Evolutionary conservation across 1,140 invertebrate genomes (phyloP).

Genomic region (Fopius arisanus): DNA sequence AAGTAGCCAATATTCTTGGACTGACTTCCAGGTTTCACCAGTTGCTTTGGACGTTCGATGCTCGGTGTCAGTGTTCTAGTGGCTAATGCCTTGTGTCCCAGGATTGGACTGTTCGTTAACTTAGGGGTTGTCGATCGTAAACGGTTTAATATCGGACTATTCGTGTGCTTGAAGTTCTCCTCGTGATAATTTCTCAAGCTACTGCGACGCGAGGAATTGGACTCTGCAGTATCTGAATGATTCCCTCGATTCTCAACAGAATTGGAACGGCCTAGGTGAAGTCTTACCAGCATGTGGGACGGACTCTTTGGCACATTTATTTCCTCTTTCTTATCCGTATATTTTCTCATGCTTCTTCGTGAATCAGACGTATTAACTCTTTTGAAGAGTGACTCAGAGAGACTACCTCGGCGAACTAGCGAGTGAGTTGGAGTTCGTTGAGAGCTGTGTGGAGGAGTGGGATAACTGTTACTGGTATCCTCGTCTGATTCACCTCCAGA

Average conservation of each 20-base stretch:
- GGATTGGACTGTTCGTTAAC: conserved; percentile 51
- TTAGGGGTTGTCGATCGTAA: conserved; percentile 48
- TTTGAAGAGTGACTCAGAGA: conserved; percentile 49
- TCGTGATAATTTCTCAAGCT: conserved; percentile 41
- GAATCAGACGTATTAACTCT: conserved; percentile 43
- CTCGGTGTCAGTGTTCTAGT: conserved; percentile 42
- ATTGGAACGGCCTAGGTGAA: conserved; percentile 47
- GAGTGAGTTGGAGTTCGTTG: conserved; percentile 48
- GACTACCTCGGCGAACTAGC: conserved; percentile 44
- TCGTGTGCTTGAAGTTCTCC: conserved; percentile 43
- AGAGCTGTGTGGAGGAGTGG: conserved; percentile 50
- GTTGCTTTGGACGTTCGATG: conserved; percentile 45
- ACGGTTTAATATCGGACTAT: conserved; percentile 48
- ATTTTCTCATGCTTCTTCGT: conserved; percentile 48
- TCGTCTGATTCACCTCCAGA: conserved; percentile 51
- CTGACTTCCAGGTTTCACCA: conserved; percentile 40
- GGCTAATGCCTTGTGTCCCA: conserved; percentile 42
- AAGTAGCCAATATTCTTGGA: conserved; percentile 52
- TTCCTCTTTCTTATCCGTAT: conserved; percentile 44
- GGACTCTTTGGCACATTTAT: conserved; percentile 45
- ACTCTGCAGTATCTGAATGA: conserved; percentile 48
- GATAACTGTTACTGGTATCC: conserved; percentile 50
- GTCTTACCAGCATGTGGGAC: conserved; percentile 44
- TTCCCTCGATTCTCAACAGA: conserved; percentile 49
- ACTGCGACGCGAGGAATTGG: conserved; percentile 49